Evolutionary conservation across 2,113 vertebrate genomes (phyloP).

Genomic region (Sisor rabdophorus): DNA sequence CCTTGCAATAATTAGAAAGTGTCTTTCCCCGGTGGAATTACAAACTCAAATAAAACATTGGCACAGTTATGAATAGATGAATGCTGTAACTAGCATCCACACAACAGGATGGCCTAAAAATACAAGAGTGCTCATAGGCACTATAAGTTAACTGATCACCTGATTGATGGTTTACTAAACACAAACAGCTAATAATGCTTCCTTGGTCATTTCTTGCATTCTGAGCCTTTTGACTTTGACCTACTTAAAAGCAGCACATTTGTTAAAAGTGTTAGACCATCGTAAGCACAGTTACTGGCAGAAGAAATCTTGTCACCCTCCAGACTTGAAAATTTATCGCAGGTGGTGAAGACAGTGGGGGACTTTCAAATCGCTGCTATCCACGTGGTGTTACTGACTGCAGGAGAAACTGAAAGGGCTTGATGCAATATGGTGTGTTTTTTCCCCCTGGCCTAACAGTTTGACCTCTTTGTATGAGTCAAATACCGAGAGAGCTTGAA

Average conservation of each 20-base stretch:
- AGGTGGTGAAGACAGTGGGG: conserved; percentile 51
- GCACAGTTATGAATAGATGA: background rate
- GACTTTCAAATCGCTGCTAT: conserved; percentile 39
- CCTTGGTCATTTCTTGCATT: conserved; percentile 13
- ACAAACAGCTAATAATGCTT: background rate
- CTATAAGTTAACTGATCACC: background rate
- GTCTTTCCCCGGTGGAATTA: background rate
- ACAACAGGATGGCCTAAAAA: background rate
- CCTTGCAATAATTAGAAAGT: background rate
- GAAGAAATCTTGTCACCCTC: conserved; percentile 39
- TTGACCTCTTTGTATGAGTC: conserved; percentile 55
- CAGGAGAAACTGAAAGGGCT: conserved; percentile 30
- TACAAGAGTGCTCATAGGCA: background rate
- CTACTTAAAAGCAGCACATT: conserved; percentile 41
- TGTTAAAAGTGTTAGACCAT: conserved; percentile 40
- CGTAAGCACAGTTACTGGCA: conserved; percentile 41
- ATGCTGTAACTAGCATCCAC: conserved; percentile 18
- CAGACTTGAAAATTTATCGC: conserved; percentile 51
- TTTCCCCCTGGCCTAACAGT: conserved; percentile 47
- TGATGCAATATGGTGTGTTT: conserved; percentile 51
- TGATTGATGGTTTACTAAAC: conserved; percentile 25
- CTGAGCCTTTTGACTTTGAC: conserved; percentile 40
- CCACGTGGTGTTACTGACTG: conserved; percentile 35
- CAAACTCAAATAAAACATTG: background rate
- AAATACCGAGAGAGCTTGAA: conserved; percentile 54